Base-by-base conservation (phyloP, 2,888 invertebrate genomes). In the Agrotis clavis region DNA sequence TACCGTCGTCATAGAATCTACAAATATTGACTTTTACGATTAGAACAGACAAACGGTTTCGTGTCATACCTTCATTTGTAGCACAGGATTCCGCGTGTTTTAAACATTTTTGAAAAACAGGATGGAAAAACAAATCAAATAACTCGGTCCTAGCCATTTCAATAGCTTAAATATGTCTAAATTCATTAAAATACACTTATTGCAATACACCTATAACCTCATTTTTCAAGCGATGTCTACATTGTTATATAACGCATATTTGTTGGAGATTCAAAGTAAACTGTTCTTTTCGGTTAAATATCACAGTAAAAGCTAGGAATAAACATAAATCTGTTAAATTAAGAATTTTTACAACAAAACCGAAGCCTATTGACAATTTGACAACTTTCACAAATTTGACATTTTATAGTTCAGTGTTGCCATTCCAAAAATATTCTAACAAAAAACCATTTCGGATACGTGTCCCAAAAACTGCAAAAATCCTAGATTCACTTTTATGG, bases 51-150 rank as follows among this genome's bases (percentile, higher is more conserved):
- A 74, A 68, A 57, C 35, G 65, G 71, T 71, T 71, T 41, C 71
- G 65, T 35, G 41, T 30, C 63, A 77, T 94, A 96, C 96, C 96
- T 90, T 96, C 96, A 50, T 90, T 84, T 63, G 90, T 84, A 74
- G 92, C 86, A 65, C 92, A 89, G 73, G 94, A 91, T 88, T 96
- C 96, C 19, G 95, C 96, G 89, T 96, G 96, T 89, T 93, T 94
- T 84, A 96, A 91, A 88, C 96, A 96, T 92, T 96, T 96, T 94
- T 96, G 96, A 86, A 96, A 96, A 77, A 96, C 94, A 73, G 96
- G 96, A 90, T 96, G 96, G 77, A 96, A 96, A 91, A 96, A 96
- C 80, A 96, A 91, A 92, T 96, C 96, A 86, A 96, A 96, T 83
- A 96, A 90, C 88, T 96, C 96, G 87, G 95, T 96, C 88, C 94